Percentiles rank a stretch among this genome's conserved stretches.
These are phyloP conservation scores for Spodoptera littoralis DNA, from an alignment of 2,888 invertebrate genomes.

Conservation along the genomic window DNA sequence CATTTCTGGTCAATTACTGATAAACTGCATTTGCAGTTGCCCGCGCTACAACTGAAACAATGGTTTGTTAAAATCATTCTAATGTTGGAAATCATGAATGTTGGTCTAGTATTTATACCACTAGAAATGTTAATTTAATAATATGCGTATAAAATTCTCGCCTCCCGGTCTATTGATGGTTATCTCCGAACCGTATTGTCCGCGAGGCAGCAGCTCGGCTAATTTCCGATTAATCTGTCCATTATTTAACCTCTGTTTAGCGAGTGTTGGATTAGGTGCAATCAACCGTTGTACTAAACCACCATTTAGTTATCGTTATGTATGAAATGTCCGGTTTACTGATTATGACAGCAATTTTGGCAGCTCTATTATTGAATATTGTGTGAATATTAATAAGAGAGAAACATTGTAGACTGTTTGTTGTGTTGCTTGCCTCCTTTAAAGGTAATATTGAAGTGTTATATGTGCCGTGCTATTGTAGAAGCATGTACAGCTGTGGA, in stretches of 20 bases:
- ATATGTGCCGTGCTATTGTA: too few species aligned
- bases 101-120: too few species aligned
- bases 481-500: too few species aligned
- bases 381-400: conserved; percentile 27
- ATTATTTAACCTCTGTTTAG: conserved; percentile 58
- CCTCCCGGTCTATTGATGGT: conserved; percentile 45
- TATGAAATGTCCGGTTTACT: conserved; percentile 39
- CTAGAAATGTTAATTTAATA: neutral
- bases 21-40: too few species aligned
- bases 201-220: conserved; percentile 52
- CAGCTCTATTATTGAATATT: conserved; percentile 40
- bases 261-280: conserved; percentile 52
- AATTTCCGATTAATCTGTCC: conserved; percentile 63
- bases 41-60: too few species aligned
- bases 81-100: too few species aligned
- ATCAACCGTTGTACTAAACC: conserved; percentile 46
- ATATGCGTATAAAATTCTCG: conserved; percentile 21
- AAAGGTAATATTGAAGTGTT: too few species aligned
- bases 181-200: conserved; percentile 55
- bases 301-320: conserved; percentile 43
- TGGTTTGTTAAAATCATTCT: too few species aligned
- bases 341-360: conserved; percentile 46
- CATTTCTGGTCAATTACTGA: too few species aligned
- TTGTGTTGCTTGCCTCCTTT: neutral
- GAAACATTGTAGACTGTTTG: neutral